These are phyloP conservation scores for Podotricha telesiphe DNA, from an alignment of 2,888 invertebrate genomes.

Conservation along the genomic window DNA sequence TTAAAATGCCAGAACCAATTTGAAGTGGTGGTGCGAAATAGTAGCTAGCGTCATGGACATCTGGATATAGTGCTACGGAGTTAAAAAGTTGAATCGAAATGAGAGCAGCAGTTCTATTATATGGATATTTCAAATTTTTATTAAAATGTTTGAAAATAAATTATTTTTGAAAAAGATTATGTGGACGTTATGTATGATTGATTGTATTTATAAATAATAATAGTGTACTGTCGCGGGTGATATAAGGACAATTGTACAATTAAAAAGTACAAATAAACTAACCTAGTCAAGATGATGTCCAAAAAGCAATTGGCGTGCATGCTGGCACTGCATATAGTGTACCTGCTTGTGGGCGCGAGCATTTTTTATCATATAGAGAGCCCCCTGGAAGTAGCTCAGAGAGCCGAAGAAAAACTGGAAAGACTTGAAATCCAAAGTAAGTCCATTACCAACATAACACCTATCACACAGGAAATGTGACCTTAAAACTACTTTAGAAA, in stretches of 20 bases:
- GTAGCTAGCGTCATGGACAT: constrained; percentile 50
- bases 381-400: constrained; percentile 85
- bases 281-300: constrained; percentile 87
- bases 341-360: constrained; percentile 91
- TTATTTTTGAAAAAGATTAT: constrained; percentile 55
- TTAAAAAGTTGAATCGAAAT: constrained; percentile 50
- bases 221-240: constrained; percentile 38
- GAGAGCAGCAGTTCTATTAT: constrained; percentile 51
- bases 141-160: constrained; percentile 54
- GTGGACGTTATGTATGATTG: constrained; percentile 61
- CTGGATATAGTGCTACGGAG: constrained; percentile 58
- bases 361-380: constrained; percentile 93
- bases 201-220: constrained; percentile 50
- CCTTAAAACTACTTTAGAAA: constrained; percentile 41
- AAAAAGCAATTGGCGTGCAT: constrained; percentile 91
- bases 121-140: constrained; percentile 53
- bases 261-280: constrained; percentile 45
- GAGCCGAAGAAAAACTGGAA: constrained; percentile 84
- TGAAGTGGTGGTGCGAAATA: constrained; percentile 38
- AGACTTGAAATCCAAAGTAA: constrained; percentile 89
- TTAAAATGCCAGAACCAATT: constrained; percentile 34
- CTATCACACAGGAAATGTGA: constrained; percentile 38
- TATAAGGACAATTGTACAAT: constrained; percentile 29
- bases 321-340: constrained; percentile 89
- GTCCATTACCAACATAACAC: constrained; percentile 52